Evolutionary conservation across 1,140 invertebrate species (phyloP).

Genomic region (Eupeodes corollae): DNA sequence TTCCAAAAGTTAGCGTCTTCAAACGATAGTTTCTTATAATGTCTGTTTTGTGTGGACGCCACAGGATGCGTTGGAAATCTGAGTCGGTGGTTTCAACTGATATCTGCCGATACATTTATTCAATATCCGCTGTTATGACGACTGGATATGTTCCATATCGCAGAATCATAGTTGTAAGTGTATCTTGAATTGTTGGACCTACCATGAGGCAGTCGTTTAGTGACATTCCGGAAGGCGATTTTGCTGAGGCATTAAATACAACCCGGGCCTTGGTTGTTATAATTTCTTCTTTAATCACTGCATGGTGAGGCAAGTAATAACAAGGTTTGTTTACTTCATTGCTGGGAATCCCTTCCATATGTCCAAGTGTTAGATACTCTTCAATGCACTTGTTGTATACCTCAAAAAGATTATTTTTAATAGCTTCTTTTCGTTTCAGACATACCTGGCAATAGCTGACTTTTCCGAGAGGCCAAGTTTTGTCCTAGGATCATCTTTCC

Average conservation of each 20-base stretch:
- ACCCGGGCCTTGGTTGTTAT: slow-evolving; percentile 18
- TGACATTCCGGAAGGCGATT: slow-evolving; percentile 8
- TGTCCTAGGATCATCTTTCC: no score
- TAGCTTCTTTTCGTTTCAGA: no score
- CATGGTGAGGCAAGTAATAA: slow-evolving; percentile 20
- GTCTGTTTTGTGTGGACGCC: slow-evolving; percentile 17
- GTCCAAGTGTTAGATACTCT: no score
- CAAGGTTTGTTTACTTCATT: no score
- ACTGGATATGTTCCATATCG: slow-evolving; percentile 21
- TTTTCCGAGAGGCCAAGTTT: no score
- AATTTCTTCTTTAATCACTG: slow-evolving; percentile 16
- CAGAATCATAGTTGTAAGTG: slow-evolving; percentile 28
- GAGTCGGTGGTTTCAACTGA: slow-evolving; percentile 9
- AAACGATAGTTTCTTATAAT: slow-evolving; percentile 18
- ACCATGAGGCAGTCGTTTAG: slow-evolving; percentile 24
- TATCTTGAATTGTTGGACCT: slow-evolving; percentile 25
- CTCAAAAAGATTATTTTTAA: no score
- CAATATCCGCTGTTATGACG: slow-evolving; percentile 20
- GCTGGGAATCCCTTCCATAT: no score
- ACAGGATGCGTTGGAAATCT: slow-evolving; percentile 34
- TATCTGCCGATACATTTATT: slow-evolving; percentile 30
- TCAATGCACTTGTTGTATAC: no score
- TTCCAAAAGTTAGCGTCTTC: slow-evolving; percentile 28
- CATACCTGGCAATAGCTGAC: no score
- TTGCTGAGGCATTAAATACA: slow-evolving; percentile 18